Evolutionary conservation across 2,797 vertebrate species (phyloP), one percentile per base, ranked within the genome.

Genomic region (Peromyscus eremicus): DNA sequence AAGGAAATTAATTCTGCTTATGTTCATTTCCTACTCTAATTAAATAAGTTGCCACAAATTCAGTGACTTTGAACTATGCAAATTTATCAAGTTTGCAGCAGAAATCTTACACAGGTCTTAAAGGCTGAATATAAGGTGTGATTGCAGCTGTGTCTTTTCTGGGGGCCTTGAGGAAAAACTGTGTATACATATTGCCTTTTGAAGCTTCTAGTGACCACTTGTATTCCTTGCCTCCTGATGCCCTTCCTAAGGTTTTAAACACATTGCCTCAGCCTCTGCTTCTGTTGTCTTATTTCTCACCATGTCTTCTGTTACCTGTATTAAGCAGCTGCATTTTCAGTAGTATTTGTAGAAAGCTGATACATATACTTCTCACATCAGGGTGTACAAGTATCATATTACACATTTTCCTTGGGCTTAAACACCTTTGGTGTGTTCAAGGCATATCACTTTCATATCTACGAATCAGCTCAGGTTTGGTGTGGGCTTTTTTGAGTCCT

Each of bases 401-500:
- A 52, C 14, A 52, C 29, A 81, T 87, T 91, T 81, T 4, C 14
- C n/a, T 49, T 37, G 34, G 23, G 46, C 16, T 80, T 79, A 57
- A 57, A 73, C 6, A 75, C 21, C 16, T 82, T 92, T 84, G 55
- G 16, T 34, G 4, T 62, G 60, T 71, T 92, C 87, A 13, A 88
- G 25, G 57, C 80, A 0, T 85, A 94, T 93, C 6, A 92, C 1
- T 21, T 93, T 75, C 43, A 29, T 84, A 85, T 81, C 17, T 68
- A 94, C 14, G 90, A 76, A 93, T 94, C 77, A 73, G 34, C 55
- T 82, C 17, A 86, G 32, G 23, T 21, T 91, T 73, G 73, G 83
- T 14, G 90, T 91, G 37, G 52, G 8, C 12, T 92, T 95, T 96
- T 96, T n/a, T 40, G 43, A 91, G 92, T 80, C 25, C 21, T 95